These are phyloP conservation scores for Troglohyphantes excavatus DNA, from an alignment of 2,888 invertebrate genomes.

Conservation along the genomic window DNA sequence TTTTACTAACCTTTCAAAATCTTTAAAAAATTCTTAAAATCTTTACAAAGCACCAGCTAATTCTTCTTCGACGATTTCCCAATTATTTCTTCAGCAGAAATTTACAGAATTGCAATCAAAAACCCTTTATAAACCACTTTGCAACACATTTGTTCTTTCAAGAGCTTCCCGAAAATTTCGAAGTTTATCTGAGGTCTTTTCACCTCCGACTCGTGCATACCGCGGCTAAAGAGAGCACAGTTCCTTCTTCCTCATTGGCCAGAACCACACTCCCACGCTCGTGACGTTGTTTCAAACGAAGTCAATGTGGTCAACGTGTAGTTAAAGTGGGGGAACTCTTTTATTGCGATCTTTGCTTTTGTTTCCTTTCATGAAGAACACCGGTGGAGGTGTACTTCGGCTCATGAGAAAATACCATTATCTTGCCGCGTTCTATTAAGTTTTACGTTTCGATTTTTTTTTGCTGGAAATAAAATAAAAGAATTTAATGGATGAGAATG, in stretches of 20 bases:
- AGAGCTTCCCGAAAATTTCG: conserved; percentile 52
- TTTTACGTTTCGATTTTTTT: conserved; percentile 8
- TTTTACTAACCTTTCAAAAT: conserved; percentile 3
- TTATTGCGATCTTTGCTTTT: conserved; percentile 54
- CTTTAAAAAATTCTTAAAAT: neutral
- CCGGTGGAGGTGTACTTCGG: conserved; percentile 33
- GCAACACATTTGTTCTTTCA: conserved; percentile 20
- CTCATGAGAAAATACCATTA: neutral
- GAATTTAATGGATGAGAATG: neutral
- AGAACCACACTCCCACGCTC: conserved; percentile 61
- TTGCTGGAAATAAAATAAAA: neutral
- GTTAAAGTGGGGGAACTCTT: conserved; percentile 42
- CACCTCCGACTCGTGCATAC: conserved; percentile 32
- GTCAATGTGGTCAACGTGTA: conserved; percentile 50
- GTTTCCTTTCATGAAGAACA: conserved; percentile 25
- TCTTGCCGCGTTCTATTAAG: neutral
- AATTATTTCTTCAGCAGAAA: neutral
- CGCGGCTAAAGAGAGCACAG: conserved; percentile 50
- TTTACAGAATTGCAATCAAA: conserved; percentile 4
- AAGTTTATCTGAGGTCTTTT: conserved; percentile 50
- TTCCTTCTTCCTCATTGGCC: conserved; percentile 54
- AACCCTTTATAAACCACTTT: conserved; percentile 11
- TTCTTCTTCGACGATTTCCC: neutral
- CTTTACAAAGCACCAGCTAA: neutral
- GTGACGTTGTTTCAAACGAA: conserved; percentile 66